Base-by-base conservation (phyloP, 2,113 vertebrate species). In the Apteryx mantelli region DNA sequence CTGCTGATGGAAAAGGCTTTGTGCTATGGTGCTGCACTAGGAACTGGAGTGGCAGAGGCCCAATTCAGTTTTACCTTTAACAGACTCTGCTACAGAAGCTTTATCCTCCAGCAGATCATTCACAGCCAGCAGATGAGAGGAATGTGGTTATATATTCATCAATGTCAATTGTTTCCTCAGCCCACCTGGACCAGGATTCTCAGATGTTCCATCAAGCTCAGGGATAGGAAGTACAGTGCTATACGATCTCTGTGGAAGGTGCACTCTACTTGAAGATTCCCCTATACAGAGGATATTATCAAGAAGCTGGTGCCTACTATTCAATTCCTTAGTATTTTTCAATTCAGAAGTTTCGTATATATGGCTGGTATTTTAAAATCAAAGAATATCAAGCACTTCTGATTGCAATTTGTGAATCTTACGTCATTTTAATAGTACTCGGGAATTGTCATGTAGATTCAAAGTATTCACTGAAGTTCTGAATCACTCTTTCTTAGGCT, bases 161-260 rank as follows among this genome's bases (percentile, higher is more conserved):
- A 30, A 13, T 53, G 36, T 44, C 64, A 69, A 9, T 26, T n/a
- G 13, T 36, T 74, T 56, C 30, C 22, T 64, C 26, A 15, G 26
- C 12, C 40, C 8, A 0, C 5, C 15, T 18, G 28, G 24, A 65
- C 38, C 48, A 15, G 13, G 19, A 13, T 6, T 90, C 5, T 77
- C 1, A 1, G 36, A 64, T 76, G 19, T 34, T 44, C 21, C 30
- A 17, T 42, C 21, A 18, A 52, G 19, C 25, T 0, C 0, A 79
- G 17, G 11, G 20, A 7, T 17, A 38, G 42, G 26, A 70, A 7
- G 36, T 76, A 48, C 34, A 9, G 9, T 53, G 69, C 44, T 10
- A 18, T 3, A 18, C 12, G 44, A 0, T 44, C 79, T 32, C 19
- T 34, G 22, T 7, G 42, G 42, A 56, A 76, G 56, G 22, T 12